Base-by-base conservation (phyloP, 1,140 invertebrate species). In the Tetramorium parvispinum region DNA sequence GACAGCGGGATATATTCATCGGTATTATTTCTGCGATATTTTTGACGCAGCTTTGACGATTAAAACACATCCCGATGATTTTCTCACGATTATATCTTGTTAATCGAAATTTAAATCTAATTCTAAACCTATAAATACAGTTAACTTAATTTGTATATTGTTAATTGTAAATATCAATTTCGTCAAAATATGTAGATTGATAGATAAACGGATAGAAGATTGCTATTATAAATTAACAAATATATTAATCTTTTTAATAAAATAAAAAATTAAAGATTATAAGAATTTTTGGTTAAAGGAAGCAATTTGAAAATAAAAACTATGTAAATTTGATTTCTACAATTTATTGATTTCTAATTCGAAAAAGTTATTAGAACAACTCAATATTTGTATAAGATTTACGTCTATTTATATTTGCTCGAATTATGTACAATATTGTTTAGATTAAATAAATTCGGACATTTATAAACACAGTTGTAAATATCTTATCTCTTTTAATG, bases 1-100 rank as follows among this genome's bases (percentile, higher is more conserved):
- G 21, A 18, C 70, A 63, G 43, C 21, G 43, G 53, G 43, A 76
- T 55, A n/a, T 63, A 82, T 55, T 55, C 46, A 66, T 37, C 27
- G 8, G 21, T 55, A 55, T 81, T 53, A 81, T 53, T 79, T 27
- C 21, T 53, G 18, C 4, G 32, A 18, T 55, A 81, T 68, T 21
- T 79, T 55, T 43, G 32, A 24, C 7, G 13, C 3, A 24, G 16
- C 0, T 27, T 68, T 7, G 18, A 2, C 51, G 32, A 70, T 68
- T 81, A 53, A 81, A 55, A 43, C 3, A 18, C 11, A 2, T 16
- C 16, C 8, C 5, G 16, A 24, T 18, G 6, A 77, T 61, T 59
- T 76, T 59, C 21, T 59, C n/a, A 40, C 21, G 16, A 43, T 76
- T 24, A 70, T 8, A 49, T 53, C 16, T 59, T 1, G n/a, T 27